Conservation (phyloP, 2,113 vertebrate species). For the Solenodon paradoxus region DNA sequence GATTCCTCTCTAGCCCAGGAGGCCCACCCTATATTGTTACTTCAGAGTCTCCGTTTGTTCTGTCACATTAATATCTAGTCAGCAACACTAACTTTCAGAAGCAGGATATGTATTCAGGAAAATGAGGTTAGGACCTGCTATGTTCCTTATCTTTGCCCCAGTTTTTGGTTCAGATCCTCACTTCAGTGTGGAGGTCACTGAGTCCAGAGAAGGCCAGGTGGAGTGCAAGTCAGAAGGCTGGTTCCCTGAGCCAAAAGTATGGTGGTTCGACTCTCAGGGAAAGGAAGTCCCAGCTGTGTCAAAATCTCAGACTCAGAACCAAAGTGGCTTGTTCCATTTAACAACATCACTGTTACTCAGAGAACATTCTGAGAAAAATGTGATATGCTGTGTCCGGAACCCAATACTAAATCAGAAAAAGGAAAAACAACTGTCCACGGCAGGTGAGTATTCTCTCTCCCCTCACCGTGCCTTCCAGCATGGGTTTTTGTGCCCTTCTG, state of each 20-base stretch:
- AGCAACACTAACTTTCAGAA: not conserved
- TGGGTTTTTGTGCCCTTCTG: not conserved
- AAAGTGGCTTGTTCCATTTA: not conserved
- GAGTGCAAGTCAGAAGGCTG: not conserved
- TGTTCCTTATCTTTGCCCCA: not conserved
- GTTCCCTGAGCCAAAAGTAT: not conserved
- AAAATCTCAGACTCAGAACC: not conserved
- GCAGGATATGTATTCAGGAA: not conserved
- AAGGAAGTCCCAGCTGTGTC: not conserved
- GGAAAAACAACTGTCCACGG: not conserved
- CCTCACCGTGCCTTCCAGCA: not conserved
- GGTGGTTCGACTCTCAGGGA: not conserved
- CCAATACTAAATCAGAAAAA: not conserved
- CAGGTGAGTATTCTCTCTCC: not conserved
- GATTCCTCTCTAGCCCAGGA: not conserved
- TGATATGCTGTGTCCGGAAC: not conserved
- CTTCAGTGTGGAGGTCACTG: not conserved
- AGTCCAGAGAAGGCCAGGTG: not conserved
- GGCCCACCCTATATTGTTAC: too few species aligned
- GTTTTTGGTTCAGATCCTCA: not conserved
- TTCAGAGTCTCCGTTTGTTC: not conserved
- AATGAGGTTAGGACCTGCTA: not conserved
- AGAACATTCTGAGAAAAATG: not conserved
- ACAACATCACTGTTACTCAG: not conserved
- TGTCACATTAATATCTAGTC: not conserved